A percentile compares a stretch with the other conserved stretches of the same genome.
These are phyloP conservation scores for Dasypogon diadema DNA, from an alignment of 2,888 invertebrate species.

Conservation along the genomic window DNA sequence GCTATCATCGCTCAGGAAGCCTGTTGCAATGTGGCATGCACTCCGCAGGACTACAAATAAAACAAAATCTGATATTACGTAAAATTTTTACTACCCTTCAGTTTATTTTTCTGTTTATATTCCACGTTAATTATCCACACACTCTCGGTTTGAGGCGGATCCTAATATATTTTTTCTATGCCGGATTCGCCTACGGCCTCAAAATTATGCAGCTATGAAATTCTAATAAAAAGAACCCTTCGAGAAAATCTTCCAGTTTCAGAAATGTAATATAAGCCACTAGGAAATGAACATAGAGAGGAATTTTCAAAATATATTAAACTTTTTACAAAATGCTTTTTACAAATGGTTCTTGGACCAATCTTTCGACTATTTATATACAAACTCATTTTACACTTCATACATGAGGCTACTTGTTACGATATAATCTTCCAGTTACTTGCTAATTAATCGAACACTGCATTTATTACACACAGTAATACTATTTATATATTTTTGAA, in stretches of 20 bases:
- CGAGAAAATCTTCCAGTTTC: slow-evolving; percentile 34
- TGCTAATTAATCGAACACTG: slow-evolving; percentile 34
- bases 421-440: slow-evolving; percentile 39
- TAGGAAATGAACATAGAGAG: slow-evolving; percentile 44
- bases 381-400: slow-evolving; percentile 47
- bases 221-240: slow-evolving; percentile 4
- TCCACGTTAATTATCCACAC: background rate
- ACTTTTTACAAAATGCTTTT: slow-evolving; percentile 51
- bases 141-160: background rate
- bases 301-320: slow-evolving; percentile 45
- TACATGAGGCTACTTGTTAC: slow-evolving; percentile 18
- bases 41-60: slow-evolving; percentile 69
- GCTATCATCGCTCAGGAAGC: slow-evolving; percentile 82
- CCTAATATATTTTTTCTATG: background rate
- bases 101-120: background rate
- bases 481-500: background rate
- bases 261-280: slow-evolving; percentile 29
- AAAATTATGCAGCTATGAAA: no score
- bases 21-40: slow-evolving; percentile 88
- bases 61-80: slow-evolving; percentile 43
- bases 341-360: slow-evolving; percentile 54
- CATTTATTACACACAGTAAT: slow-evolving; percentile 15
- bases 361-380: slow-evolving; percentile 51
- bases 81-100: slow-evolving; percentile 31
- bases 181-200: background rate